These are phyloP conservation scores for Nymphalis polychloros DNA, from an alignment of 2,888 invertebrate genomes.

Conservation along the genomic window DNA sequence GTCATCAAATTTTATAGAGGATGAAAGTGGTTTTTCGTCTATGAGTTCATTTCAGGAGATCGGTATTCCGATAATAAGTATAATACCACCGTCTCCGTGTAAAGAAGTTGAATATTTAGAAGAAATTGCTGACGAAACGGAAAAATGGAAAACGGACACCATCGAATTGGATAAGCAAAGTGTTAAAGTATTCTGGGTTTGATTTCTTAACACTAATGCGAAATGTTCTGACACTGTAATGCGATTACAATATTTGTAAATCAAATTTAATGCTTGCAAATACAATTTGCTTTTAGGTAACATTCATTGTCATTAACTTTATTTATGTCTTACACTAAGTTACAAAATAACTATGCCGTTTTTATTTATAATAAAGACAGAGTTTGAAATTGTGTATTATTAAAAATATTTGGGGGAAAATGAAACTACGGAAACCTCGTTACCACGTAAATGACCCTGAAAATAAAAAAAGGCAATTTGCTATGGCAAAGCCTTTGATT, in stretches of 20 bases:
- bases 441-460: conserved; percentile 30
- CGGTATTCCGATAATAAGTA: conserved; percentile 84
- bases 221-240: not conserved
- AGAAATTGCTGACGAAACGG: conserved; percentile 55
- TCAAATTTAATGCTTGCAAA: conserved; percentile 12
- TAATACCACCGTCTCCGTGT: conserved; percentile 74
- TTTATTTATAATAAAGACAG: conserved; percentile 38
- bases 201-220: conserved; percentile 38
- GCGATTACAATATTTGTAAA: conserved; percentile 4
- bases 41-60: conserved; percentile 93
- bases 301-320: conserved; percentile 16
- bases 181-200: conserved; percentile 77
- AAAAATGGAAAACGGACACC: conserved; percentile 65
- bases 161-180: conserved; percentile 67
- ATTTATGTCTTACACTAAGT: conserved; percentile 15
- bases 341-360: conserved; percentile 28
- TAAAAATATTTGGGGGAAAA: conserved; percentile 18
- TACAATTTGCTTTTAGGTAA: conserved; percentile 21
- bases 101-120: conserved; percentile 68
- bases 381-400: conserved; percentile 27
- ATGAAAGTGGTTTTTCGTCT: conserved; percentile 93
- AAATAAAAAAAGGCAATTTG: conserved; percentile 18
- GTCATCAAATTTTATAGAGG: conserved; percentile 80
- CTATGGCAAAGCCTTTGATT: conserved; percentile 14
- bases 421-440: conserved; percentile 21